Percentiles rank a stretch among this genome's conserved stretches.
phyloP scores from a whole-genome alignment of 2,113 vertebrate species.

The Aegithalos caudatus region DNA sequence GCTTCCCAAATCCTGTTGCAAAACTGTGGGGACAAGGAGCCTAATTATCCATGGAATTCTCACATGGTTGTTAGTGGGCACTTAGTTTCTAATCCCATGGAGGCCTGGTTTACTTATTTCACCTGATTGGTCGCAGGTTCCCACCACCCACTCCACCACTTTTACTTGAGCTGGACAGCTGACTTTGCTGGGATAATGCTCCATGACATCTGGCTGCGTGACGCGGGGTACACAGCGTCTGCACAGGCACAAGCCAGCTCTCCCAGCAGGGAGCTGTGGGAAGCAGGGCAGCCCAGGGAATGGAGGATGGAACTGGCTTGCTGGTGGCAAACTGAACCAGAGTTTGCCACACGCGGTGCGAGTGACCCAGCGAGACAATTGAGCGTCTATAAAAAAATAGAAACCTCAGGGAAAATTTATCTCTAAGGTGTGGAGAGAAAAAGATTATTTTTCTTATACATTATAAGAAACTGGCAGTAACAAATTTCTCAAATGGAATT shows the following conservation, averaged over 20 bases:
- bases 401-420: not conserved
- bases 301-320: not conserved
- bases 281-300: not conserved
- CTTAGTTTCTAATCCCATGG: not conserved
- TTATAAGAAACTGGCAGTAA: not conserved
- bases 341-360: not conserved
- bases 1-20: not conserved
- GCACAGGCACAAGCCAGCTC: fast-evolving
- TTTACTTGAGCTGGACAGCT: not conserved
- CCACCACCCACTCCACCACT: not conserved
- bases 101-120: not conserved
- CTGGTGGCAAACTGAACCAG: not conserved
- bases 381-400: not conserved
- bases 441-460: no score
- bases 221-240: fast-evolving
- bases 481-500: not conserved
- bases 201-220: fast-evolving
- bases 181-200: not conserved
- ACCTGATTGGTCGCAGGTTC: not conserved
- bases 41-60: slow-evolving; percentile 28
- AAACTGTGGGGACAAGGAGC: not conserved
- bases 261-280: not conserved
- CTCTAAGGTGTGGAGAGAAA: not conserved
- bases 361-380: not conserved
- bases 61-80: not conserved